phyloP scores from a whole-genome alignment of 2,113 vertebrate genomes.

The Talpa occidentalis region DNA sequence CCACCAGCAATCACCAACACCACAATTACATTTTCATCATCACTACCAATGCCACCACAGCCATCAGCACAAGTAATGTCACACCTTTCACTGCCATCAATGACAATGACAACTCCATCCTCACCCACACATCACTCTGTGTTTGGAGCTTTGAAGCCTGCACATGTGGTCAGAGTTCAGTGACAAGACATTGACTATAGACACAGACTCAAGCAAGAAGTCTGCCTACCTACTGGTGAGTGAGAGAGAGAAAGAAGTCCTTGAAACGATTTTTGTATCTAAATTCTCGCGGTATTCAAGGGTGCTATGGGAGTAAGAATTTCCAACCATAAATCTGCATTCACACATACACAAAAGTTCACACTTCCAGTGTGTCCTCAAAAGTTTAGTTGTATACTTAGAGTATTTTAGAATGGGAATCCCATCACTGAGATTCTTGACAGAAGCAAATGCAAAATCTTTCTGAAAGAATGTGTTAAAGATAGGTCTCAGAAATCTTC shows the following conservation, averaged over 20 bases:
- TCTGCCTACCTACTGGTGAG: neutral
- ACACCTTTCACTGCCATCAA: neutral
- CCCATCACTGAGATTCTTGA: neutral
- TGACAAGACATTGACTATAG: neutral
- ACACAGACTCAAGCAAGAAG: neutral
- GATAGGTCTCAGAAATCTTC: neutral
- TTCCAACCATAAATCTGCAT: neutral
- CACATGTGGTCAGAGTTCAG: neutral
- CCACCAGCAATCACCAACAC: neutral
- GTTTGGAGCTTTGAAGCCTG: neutral
- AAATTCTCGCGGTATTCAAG: neutral
- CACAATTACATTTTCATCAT: neutral
- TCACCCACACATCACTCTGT: neutral
- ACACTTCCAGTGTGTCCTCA: neutral
- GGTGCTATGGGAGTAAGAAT: neutral
- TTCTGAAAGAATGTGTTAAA: neutral
- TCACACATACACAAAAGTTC: neutral
- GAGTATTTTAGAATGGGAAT: neutral
- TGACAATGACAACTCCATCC: fast-evolving
- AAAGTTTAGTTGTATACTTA: neutral
- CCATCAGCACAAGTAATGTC: neutral
- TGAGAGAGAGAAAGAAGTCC: neutral
- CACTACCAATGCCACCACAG: neutral
- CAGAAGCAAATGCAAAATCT: neutral
- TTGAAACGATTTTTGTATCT: neutral